These are phyloP conservation scores for Odontophorus gujanensis DNA, from an alignment of 2,113 vertebrate species.

Conservation along the genomic window DNA sequence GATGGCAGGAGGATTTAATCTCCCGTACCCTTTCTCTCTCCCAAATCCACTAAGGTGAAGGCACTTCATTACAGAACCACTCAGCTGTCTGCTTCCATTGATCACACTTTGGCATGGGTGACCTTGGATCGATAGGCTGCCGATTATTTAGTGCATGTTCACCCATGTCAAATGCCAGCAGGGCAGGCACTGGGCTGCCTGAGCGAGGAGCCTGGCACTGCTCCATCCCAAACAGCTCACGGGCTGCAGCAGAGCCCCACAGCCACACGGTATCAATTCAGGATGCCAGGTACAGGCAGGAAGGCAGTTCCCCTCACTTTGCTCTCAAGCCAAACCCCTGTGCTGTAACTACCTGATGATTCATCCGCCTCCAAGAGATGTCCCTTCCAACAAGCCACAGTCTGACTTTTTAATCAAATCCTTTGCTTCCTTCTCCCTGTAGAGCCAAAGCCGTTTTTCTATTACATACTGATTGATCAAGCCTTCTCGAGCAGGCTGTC, in stretches of 20 bases:
- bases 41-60: conserved; percentile 65
- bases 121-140: conserved; percentile 74
- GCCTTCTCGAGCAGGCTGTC: not conserved
- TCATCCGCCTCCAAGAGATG: not conserved
- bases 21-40: conserved; percentile 37
- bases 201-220: not conserved
- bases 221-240: not conserved
- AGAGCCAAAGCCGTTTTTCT: conserved; percentile 41
- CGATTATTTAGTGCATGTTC: conserved; percentile 69
- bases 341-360: not conserved
- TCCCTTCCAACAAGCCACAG: not conserved
- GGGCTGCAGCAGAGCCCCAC: not conserved
- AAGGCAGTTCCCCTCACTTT: not conserved
- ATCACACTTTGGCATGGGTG: conserved; percentile 71
- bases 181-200: not conserved
- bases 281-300: not conserved
- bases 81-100: conserved; percentile 77
- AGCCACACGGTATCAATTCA: not conserved
- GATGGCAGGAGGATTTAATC: conserved; percentile 77
- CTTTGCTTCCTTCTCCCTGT: conserved; percentile 13
- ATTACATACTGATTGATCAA: conserved; percentile 52
- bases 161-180: conserved; percentile 37
- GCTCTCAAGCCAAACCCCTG: not conserved
- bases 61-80: conserved; percentile 77
- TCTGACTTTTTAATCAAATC: conserved; percentile 54